Conservation (phyloP, 2,888 invertebrate species). For the Chloroclystis v-ata region DNA sequence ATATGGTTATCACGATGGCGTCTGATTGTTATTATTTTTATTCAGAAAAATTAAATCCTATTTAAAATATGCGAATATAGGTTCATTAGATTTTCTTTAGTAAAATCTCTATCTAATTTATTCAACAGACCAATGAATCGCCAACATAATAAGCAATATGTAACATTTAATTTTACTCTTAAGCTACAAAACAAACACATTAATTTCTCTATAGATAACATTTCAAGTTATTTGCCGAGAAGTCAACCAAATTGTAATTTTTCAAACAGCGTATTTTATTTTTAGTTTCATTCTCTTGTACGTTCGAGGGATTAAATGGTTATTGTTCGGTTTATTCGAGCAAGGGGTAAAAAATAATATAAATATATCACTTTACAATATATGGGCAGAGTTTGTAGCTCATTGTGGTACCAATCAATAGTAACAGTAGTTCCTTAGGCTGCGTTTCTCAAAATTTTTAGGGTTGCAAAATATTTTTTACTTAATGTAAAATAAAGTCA, state of each 20-base stretch:
- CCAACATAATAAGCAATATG: conserved; percentile 1
- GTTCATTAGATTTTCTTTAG: too few relatives aligned
- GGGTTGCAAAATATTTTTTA: too few relatives aligned
- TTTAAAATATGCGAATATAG: too few relatives aligned
- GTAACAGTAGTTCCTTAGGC: conserved; percentile 45
- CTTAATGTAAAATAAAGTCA: too few relatives aligned
- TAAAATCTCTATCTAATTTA: too few relatives aligned
- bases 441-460: conserved; percentile 48
- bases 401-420: conserved; percentile 71
- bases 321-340: conserved; percentile 48
- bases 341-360: conserved; percentile 67
- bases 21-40: too few relatives aligned
- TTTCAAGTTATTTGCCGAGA: conserved; percentile 42
- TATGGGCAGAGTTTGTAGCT: conserved; percentile 60
- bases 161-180: conserved; percentile 25
- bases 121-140: too few relatives aligned
- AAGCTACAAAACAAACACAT: conserved; percentile 47
- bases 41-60: too few relatives aligned
- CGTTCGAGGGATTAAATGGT: conserved; percentile 47
- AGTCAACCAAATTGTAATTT: conserved; percentile 68
- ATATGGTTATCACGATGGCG: too few relatives aligned
- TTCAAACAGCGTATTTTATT: conserved; percentile 52
- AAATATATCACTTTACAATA: conserved; percentile 75
- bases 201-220: conserved; percentile 40
- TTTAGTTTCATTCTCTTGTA: conserved; percentile 34